Evolutionary conservation across 2,888 invertebrate species (phyloP).

Genomic region (Cosmopolites sordidus): DNA sequence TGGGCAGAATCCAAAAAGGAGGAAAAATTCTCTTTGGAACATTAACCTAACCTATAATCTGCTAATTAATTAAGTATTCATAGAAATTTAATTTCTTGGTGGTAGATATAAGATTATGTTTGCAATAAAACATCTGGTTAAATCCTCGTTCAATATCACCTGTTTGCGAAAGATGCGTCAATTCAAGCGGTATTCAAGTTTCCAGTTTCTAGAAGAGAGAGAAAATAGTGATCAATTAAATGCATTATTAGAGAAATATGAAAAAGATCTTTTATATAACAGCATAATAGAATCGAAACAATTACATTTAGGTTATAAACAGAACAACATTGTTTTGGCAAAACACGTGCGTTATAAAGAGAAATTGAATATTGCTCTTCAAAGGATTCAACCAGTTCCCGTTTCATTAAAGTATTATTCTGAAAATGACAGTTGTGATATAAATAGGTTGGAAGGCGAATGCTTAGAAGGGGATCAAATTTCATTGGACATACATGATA

Average conservation of each 20-base stretch:
- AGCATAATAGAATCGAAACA: constrained; percentile 42
- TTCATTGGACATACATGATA: constrained; percentile 10
- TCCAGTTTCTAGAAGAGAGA: too few species aligned
- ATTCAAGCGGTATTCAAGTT: too few species aligned
- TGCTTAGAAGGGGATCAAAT: constrained; percentile 1
- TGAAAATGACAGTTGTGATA: constrained; percentile 35
- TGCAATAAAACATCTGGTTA: too few species aligned
- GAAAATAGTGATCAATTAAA: too few species aligned
- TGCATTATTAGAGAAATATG: constrained; percentile 35
- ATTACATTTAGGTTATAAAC: constrained; percentile 33
- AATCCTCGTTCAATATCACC: too few species aligned
- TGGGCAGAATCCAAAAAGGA: too few species aligned
- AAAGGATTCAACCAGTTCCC: constrained; percentile 51
- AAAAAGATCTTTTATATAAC: constrained; percentile 44
- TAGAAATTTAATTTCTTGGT: too few species aligned
- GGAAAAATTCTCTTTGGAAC: too few species aligned
- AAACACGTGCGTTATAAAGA: constrained; percentile 25
- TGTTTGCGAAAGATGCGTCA: too few species aligned
- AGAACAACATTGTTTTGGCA: constrained; percentile 28
- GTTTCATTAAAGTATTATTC: constrained; percentile 53
- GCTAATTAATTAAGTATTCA: too few species aligned
- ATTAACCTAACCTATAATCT: too few species aligned
- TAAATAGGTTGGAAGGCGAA: neutral
- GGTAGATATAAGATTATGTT: too few species aligned
- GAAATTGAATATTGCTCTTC: constrained; percentile 37